phyloP scores from a whole-genome alignment of 2,888 invertebrate species.

The Dinocampus coccinellae region DNA sequence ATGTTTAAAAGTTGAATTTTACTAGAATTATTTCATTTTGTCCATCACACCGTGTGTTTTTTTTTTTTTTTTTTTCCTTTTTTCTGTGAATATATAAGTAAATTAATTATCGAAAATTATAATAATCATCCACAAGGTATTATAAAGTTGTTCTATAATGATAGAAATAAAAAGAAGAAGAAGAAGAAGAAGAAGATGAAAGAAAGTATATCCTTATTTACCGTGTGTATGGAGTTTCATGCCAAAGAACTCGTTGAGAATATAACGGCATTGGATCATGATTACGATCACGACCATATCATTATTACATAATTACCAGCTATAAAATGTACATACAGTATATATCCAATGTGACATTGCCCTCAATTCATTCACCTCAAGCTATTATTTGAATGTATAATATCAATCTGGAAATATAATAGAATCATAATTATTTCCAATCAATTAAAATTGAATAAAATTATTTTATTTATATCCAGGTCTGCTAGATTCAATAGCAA shows the following conservation, averaged over 20 bases:
- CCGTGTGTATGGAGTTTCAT: constrained; percentile 13
- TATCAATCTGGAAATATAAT: background rate
- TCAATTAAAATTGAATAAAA: background rate
- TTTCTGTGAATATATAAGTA: background rate
- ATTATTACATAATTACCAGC: constrained; percentile 28
- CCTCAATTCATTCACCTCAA: background rate
- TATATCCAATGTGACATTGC: constrained; percentile 9
- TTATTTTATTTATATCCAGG: constrained; percentile 72
- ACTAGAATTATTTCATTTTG: background rate
- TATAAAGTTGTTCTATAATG: background rate
- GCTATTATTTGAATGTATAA: background rate
- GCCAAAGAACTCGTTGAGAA: constrained; percentile 36
- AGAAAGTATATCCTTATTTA: background rate
- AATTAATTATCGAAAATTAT: background rate
- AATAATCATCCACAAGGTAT: background rate
- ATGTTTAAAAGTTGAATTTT: background rate
- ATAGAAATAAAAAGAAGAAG: no score
- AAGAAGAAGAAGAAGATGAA: background rate
- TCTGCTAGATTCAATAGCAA: constrained; percentile 86
- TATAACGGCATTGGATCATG: constrained; percentile 42
- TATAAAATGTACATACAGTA: background rate
- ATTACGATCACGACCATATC: constrained; percentile 39
- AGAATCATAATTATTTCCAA: background rate
- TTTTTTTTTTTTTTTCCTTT: background rate
- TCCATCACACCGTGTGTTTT: background rate